Evolutionary conservation across 2,797 vertebrate species (phyloP).

Genomic region (Diceros bicornis): DNA sequence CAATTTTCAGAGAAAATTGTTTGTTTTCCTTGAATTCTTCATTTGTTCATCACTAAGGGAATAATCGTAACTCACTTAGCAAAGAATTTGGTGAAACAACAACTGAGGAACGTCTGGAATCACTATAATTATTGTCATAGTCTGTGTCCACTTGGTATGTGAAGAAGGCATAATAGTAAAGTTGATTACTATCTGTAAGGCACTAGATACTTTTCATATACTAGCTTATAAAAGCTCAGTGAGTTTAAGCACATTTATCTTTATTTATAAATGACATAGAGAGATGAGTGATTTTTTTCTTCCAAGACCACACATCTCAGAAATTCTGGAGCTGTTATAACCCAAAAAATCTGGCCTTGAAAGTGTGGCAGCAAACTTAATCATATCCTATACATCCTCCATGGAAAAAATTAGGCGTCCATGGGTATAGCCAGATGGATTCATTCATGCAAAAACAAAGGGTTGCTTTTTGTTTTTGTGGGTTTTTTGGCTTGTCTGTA

Average conservation of each 20-base stretch:
- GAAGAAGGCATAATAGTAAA: background rate
- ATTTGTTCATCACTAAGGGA: background rate
- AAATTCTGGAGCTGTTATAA: background rate
- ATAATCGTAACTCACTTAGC: background rate
- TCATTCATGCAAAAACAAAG: background rate
- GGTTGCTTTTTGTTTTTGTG: background rate
- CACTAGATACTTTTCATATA: background rate
- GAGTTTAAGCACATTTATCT: background rate
- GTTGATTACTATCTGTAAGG: no score
- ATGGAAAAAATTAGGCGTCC: background rate
- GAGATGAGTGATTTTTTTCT: background rate
- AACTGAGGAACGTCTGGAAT: background rate
- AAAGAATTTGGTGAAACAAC: background rate
- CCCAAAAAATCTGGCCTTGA: background rate
- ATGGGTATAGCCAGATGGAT: background rate
- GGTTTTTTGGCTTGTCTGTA: background rate
- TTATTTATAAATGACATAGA: background rate
- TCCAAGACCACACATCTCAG: background rate
- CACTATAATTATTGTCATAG: background rate
- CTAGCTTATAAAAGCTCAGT: background rate
- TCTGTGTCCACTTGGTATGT: background rate
- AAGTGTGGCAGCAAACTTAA: background rate
- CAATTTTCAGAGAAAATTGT: background rate
- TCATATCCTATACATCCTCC: rapidly evolving
- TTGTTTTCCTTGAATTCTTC: background rate